Evolutionary conservation across 2,113 vertebrate genomes (phyloP).

Genomic region (Copsychus sechellarum): DNA sequence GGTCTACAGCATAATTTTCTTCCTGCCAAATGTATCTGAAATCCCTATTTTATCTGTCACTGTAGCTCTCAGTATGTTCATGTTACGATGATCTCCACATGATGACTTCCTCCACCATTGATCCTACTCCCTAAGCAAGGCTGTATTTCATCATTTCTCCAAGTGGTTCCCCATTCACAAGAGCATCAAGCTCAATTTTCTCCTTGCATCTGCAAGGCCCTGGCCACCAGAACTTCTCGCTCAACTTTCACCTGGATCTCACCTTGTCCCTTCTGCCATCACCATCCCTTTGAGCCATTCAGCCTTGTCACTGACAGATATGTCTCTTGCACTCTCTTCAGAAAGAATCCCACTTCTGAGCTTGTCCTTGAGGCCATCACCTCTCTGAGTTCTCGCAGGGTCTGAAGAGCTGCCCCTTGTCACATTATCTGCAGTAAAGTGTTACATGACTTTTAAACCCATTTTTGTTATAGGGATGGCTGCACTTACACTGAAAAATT

Average conservation of each 20-base stretch:
- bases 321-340: not conserved
- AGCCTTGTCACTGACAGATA: not conserved
- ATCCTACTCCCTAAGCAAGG: not conserved
- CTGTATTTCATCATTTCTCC: not conserved
- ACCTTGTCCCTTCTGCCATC: not conserved
- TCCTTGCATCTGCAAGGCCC: not conserved
- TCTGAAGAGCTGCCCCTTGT: not conserved
- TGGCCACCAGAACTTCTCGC: not conserved
- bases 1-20: not conserved
- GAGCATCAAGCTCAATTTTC: not conserved
- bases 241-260: not conserved
- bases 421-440: not conserved
- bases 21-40: not conserved
- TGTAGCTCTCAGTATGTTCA: not conserved
- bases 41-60: not conserved
- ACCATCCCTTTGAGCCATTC: not conserved
- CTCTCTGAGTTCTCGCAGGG: not conserved
- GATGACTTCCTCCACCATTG: not conserved
- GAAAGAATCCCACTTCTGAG: not conserved
- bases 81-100: not conserved
- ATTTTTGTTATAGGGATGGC: not conserved
- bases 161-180: not conserved
- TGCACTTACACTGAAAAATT: not conserved
- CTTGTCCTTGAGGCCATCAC: not conserved
- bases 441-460: not conserved